A percentile compares a stretch with the other conserved stretches of the same genome.
Conservation (phyloP, 1,140 invertebrate species). For the Habropoda laboriosa region DNA sequence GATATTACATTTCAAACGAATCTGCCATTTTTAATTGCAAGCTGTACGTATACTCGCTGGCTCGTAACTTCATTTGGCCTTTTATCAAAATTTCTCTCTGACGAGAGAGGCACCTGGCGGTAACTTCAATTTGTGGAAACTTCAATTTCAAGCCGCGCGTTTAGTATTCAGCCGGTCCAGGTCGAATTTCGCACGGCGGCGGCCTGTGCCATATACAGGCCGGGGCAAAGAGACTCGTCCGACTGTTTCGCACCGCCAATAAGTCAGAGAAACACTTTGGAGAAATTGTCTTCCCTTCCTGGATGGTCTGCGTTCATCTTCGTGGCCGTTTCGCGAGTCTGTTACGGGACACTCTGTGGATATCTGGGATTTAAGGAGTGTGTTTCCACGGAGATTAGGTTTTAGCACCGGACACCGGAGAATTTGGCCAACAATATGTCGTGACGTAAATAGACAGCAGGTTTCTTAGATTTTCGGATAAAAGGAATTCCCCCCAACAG, state of each 20-base stretch:
- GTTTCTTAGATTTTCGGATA: not conserved
- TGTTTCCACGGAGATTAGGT: not conserved
- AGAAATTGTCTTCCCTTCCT: slow-evolving; percentile 20
- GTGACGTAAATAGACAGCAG: too few relatives aligned
- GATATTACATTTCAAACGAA: too few relatives aligned
- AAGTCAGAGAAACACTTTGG: not conserved
- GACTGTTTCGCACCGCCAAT: not conserved
- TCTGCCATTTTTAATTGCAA: too few relatives aligned
- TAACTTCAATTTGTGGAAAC: slow-evolving; percentile 16
- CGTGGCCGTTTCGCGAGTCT: not conserved
- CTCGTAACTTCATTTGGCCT: slow-evolving; percentile 20
- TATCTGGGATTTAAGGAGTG: not conserved
- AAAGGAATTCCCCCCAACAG: too few relatives aligned
- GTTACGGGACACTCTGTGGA: not conserved
- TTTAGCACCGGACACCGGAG: too few relatives aligned
- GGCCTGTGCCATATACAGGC: not conserved
- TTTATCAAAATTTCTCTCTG: slow-evolving; percentile 25
- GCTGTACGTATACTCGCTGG: too few relatives aligned
- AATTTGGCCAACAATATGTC: too few relatives aligned
- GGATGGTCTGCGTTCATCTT: not conserved
- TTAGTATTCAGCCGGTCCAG: slow-evolving; percentile 17
- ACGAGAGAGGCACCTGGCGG: not conserved
- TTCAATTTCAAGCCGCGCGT: not conserved
- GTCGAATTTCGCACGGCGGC: not conserved
- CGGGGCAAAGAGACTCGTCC: not conserved